Evolutionary conservation across 2,113 vertebrate genomes (phyloP), one percentile per base, ranked within the genome.

Genomic region (Hemichromis elongatus): DNA sequence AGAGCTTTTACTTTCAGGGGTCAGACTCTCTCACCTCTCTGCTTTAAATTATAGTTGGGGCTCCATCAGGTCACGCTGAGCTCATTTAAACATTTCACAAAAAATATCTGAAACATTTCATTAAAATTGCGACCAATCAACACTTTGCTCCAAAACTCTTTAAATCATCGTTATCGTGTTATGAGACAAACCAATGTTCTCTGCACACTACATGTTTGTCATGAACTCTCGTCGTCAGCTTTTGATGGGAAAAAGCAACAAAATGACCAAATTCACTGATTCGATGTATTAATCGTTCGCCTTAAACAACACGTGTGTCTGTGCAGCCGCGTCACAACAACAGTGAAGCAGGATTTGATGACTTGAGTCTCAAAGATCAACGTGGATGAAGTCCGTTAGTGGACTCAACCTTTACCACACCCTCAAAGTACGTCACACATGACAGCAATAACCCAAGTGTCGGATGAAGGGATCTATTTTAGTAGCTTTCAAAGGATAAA

Each of bases 381-480:
- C 7, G 2, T 0, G 2, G 6, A 14, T 3, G 5, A 1, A 53
- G 54, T 79, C 57, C 85, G 73, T 87, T 86, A 79, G 59, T 3
- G 24, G 30, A 89, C 79, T 78, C 81, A 92, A 83, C 52, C 91
- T 84, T 92, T 61, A 70, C 3, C 2, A 1, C 2, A 0, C 55
- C 11, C 82, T 81, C 66, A 80, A 81, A 80, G 86, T 4, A 80
- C 8, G 26, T 70, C 16, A 12, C 4, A 3, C 5, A 0, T 19
- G 42, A 16, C 77, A 18, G 26, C 14, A 19, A 45, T 21, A 7
- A 89, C 42, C 86, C 3, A 68, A 59, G 84, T 13, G 82, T 50
- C 53, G 54, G 84, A 82, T 73, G 8, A 91, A 54, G 73, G 78
- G 2, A 5, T 88, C 87, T 87, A 85, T 90, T 88, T 11, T 26